Percentiles rank a stretch among this genome's conserved stretches.
Evolutionary conservation across 2,113 vertebrate genomes (phyloP).

Genomic region (Xiphias gladius): DNA sequence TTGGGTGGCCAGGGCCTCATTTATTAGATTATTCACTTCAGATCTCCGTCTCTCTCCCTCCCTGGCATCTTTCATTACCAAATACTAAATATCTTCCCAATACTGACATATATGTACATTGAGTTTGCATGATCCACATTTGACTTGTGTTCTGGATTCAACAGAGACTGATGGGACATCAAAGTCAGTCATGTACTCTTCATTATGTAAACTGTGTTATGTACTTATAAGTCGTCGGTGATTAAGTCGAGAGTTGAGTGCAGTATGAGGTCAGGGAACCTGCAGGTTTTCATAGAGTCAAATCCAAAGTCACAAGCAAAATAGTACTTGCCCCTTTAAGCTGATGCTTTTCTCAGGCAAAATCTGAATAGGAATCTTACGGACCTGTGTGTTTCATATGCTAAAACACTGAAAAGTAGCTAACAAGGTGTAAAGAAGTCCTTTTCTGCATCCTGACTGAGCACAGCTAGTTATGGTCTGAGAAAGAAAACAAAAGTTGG

Average conservation of each 20-base stretch:
- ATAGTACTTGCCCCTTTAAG: background rate
- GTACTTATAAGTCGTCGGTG: background rate
- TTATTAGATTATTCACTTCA: conserved; percentile 44
- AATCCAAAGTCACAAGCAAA: background rate
- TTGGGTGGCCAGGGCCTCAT: background rate
- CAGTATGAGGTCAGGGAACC: background rate
- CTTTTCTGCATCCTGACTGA: no score
- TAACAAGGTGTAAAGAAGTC: no score
- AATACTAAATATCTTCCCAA: conserved; percentile 3
- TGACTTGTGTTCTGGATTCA: background rate
- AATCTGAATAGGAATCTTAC: no score
- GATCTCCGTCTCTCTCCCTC: conserved; percentile 24
- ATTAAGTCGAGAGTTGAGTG: background rate
- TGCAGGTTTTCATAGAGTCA: background rate
- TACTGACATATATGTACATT: background rate
- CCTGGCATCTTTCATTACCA: background rate
- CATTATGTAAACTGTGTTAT: conserved; percentile 12
- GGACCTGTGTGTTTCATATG: no score
- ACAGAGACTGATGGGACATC: background rate
- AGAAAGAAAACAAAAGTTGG: no score
- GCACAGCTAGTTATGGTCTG: no score
- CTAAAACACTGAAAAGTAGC: no score
- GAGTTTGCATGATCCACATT: conserved; percentile 4
- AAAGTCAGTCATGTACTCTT: conserved; percentile 3
- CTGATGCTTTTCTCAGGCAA: background rate